phyloP scores from a whole-genome alignment of 35 echinoderm and acorn worm genomes.

The Eucidaris tribuloides region DNA sequence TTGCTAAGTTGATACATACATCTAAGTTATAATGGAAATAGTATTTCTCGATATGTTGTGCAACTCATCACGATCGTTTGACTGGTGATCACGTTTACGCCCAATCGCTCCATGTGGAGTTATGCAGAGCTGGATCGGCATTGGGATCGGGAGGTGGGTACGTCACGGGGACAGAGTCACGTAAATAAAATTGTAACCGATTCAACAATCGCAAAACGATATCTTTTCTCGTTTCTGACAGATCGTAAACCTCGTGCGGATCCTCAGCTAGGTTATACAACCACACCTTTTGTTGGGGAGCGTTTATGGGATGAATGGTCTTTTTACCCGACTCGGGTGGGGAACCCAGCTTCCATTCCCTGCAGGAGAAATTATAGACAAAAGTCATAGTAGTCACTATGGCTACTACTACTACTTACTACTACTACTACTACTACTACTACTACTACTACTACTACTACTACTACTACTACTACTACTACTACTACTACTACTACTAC shows the following conservation, averaged over 20 bases:
- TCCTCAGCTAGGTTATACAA: conserved; percentile 79
- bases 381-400: too few species aligned
- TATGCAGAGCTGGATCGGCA: conserved; percentile 40
- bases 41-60: too few species aligned
- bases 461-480: too few species aligned
- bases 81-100: too few species aligned
- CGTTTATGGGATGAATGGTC: conserved; percentile 24
- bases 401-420: too few species aligned
- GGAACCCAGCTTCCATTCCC: conserved; percentile 78
- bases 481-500: too few species aligned
- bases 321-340: conserved; percentile 63
- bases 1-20: too few species aligned
- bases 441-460: too few species aligned
- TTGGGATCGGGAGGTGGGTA: conserved; percentile 33
- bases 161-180: conserved; percentile 17
- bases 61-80: too few species aligned
- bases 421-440: too few species aligned
- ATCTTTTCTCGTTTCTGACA: conserved; percentile 48
- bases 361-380: background rate
- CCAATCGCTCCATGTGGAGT: conserved; percentile 56
- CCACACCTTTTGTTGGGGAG: conserved; percentile 51
- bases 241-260: conserved; percentile 69
- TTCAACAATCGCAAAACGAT: conserved; percentile 19
- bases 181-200: conserved; percentile 37
- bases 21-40: too few species aligned